Evolutionary conservation across 64 coral and sea anemone genomes (phyloP).

Genomic region (Exaiptasia diaphana): DNA sequence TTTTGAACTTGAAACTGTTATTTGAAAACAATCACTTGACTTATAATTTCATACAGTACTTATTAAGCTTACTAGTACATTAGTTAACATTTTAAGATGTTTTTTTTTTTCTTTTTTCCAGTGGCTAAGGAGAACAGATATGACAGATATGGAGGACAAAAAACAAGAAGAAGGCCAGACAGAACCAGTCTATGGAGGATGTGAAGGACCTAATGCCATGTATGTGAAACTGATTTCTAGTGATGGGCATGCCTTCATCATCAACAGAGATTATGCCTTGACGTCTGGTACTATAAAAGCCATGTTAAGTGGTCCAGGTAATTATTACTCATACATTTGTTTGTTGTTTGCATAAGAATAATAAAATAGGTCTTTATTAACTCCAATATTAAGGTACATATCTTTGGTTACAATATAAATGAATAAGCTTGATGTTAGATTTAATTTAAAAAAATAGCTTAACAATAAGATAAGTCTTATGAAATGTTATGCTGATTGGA

Average conservation of each 20-base stretch:
- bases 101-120: neutral
- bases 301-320: constrained; percentile 99
- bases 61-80: neutral
- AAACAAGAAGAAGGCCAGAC: constrained; percentile 70
- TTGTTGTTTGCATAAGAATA: too few species aligned
- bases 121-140: neutral
- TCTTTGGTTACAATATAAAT: too few species aligned
- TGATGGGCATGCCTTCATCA: constrained; percentile 96
- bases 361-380: too few species aligned
- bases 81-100: too few species aligned
- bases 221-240: constrained; percentile 99
- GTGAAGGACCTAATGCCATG: constrained; percentile 92
- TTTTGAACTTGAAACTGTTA: neutral
- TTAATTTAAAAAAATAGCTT: too few species aligned
- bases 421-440: too few species aligned
- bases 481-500: too few species aligned
- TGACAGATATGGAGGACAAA: constrained; percentile 91
- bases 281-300: constrained; percentile 99
- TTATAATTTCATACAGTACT: neutral
- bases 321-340: too few species aligned
- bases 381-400: too few species aligned
- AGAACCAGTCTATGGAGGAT: constrained; percentile 86
- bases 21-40: neutral
- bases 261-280: constrained; percentile 97
- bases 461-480: too few species aligned